phyloP scores from a whole-genome alignment of 2,797 vertebrate species.

The Malurus splendens region DNA sequence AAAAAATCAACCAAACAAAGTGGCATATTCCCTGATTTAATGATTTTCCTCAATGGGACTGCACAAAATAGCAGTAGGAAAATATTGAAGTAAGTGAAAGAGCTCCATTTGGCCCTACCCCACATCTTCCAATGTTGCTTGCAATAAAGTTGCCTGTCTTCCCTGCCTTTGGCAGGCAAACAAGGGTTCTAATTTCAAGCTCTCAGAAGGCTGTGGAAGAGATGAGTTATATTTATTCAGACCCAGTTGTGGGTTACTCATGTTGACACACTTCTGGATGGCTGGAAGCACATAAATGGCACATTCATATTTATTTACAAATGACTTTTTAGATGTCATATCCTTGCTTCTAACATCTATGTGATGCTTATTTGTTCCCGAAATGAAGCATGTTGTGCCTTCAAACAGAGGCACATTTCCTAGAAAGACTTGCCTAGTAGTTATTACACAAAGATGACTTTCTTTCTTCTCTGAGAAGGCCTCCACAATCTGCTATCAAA shows the following conservation, averaged over 20 bases:
- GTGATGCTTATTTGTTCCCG: background rate
- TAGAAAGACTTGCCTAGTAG: background rate
- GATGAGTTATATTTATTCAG: background rate
- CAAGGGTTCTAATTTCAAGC: background rate
- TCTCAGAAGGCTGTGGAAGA: background rate
- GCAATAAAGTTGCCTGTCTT: background rate
- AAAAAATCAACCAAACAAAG: rapidly evolving
- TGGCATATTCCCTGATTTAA: rapidly evolving
- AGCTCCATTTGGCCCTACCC: background rate
- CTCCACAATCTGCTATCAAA: background rate
- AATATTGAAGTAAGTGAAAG: background rate
- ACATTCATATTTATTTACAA: background rate
- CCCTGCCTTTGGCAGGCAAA: background rate
- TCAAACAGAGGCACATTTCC: background rate
- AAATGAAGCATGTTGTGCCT: rapidly evolving
- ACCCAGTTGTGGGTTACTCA: background rate
- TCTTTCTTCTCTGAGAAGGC: background rate
- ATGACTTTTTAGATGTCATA: background rate
- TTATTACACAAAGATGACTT: background rate
- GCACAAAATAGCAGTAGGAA: background rate
- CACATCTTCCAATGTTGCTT: background rate
- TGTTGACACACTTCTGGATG: background rate
- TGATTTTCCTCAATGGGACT: background rate
- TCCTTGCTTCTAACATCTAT: background rate
- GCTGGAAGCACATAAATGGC: background rate